Conservation (phyloP, 2,888 invertebrate genomes). For the Polydrusus tereticollis region DNA sequence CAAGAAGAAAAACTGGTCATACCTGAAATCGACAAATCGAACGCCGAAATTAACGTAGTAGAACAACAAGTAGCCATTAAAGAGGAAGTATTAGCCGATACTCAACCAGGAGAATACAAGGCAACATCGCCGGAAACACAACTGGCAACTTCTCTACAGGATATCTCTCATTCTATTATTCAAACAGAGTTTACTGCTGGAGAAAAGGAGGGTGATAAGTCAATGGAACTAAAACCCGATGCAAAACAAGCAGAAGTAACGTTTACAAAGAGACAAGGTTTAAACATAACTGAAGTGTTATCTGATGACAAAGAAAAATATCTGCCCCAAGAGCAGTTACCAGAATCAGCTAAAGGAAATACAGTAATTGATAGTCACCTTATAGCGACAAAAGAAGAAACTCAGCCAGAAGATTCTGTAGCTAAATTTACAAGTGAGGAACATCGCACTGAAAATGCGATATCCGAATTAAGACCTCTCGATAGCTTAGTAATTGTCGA, state of each 20-base stretch:
- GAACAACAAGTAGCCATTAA: constrained; percentile 69
- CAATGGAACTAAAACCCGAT: constrained; percentile 68
- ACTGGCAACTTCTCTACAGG: constrained; percentile 66
- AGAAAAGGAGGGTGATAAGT: constrained; percentile 70
- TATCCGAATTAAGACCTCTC: constrained; percentile 64
- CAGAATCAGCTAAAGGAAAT: constrained; percentile 69
- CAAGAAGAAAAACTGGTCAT: constrained; percentile 69
- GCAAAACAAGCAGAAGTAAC: constrained; percentile 69
- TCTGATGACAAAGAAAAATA: constrained; percentile 69
- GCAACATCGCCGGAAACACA: constrained; percentile 66
- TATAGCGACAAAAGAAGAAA: constrained; percentile 74
- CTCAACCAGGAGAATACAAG: constrained; percentile 67
- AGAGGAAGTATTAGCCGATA: constrained; percentile 67
- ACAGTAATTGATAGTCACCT: constrained; percentile 69
- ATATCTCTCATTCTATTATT: constrained; percentile 66
- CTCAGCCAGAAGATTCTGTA: constrained; percentile 67
- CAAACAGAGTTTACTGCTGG: constrained; percentile 67
- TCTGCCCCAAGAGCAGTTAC: constrained; percentile 64
- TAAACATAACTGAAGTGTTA: constrained; percentile 73
- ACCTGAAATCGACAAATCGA: constrained; percentile 65
- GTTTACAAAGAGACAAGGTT: constrained; percentile 72
- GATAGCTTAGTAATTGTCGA: constrained; percentile 73
- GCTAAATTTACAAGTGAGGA: constrained; percentile 55
- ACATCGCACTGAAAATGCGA: constrained; percentile 53
- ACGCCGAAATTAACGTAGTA: constrained; percentile 71